A percentile compares a stretch with the other conserved stretches of the same genome.
Conservation (phyloP, 2,888 invertebrate genomes). For the Diarsia mendica region DNA sequence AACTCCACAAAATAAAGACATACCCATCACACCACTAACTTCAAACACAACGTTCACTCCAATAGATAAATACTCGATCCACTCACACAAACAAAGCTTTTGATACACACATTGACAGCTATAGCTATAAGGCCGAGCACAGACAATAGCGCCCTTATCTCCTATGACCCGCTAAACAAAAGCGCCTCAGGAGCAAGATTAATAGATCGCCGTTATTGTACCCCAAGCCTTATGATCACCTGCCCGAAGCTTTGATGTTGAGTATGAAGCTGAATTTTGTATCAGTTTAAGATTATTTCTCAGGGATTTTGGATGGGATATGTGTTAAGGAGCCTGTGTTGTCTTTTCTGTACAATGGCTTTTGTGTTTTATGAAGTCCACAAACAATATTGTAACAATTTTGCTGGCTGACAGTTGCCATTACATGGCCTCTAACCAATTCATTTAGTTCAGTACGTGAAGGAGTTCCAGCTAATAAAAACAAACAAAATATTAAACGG, state of each 20-base stretch:
- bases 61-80: slow-evolving; percentile 47
- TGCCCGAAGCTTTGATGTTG: slow-evolving; percentile 50
- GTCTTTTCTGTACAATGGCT: neutral
- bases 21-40: slow-evolving; percentile 13
- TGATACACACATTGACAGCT: slow-evolving; percentile 48
- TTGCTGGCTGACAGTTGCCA: neutral
- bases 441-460: no score
- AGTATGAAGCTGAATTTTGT: slow-evolving; percentile 38
- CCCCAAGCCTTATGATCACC: slow-evolving; percentile 60
- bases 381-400: neutral
- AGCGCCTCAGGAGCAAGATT: slow-evolving; percentile 60
- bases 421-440: neutral
- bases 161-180: slow-evolving; percentile 62
- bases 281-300: slow-evolving; percentile 24
- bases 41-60: slow-evolving; percentile 4
- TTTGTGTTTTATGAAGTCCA: neutral
- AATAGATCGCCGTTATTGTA: slow-evolving; percentile 64
- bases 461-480: no score
- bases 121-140: slow-evolving; percentile 50
- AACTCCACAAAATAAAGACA: neutral
- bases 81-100: slow-evolving; percentile 48
- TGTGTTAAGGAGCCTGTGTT: slow-evolving; percentile 1
- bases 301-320: slow-evolving; percentile 3
- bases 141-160: slow-evolving; percentile 62
- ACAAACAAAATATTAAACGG: no score